phyloP scores from a whole-genome alignment of 2,797 vertebrate genomes.

The Pipistrellus pygmaeus region DNA sequence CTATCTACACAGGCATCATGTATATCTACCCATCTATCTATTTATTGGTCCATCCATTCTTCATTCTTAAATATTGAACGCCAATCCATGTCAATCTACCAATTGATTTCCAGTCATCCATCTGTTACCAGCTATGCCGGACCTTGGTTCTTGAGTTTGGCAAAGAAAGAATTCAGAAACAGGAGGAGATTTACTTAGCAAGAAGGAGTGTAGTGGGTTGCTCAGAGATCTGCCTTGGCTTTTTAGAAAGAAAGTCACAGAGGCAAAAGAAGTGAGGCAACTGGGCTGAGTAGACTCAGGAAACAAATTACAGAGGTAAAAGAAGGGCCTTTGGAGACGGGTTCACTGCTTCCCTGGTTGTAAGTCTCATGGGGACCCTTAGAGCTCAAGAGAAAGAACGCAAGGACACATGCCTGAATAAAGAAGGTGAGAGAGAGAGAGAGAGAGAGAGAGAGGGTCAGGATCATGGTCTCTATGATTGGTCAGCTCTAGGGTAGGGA shows the following conservation, averaged over 20 bases:
- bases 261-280: background rate
- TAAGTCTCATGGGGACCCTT: background rate
- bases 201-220: background rate
- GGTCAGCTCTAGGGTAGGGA: background rate
- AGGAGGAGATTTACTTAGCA: background rate
- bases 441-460: background rate
- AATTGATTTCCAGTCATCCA: constrained; percentile 7
- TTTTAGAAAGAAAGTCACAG: background rate
- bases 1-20: background rate
- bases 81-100: background rate
- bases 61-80: constrained; percentile 14
- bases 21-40: background rate
- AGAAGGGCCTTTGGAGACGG: background rate
- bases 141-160: background rate
- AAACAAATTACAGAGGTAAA: background rate
- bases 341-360: background rate
- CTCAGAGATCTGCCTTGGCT: background rate
- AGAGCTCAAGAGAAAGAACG: background rate
- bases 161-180: background rate
- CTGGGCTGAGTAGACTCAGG: background rate
- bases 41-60: background rate
- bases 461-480: background rate
- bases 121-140: background rate
- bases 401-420: background rate
- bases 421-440: background rate